Evolutionary conservation across 2,888 invertebrate genomes (phyloP).

Genomic region (Cotesia congregata): DNA sequence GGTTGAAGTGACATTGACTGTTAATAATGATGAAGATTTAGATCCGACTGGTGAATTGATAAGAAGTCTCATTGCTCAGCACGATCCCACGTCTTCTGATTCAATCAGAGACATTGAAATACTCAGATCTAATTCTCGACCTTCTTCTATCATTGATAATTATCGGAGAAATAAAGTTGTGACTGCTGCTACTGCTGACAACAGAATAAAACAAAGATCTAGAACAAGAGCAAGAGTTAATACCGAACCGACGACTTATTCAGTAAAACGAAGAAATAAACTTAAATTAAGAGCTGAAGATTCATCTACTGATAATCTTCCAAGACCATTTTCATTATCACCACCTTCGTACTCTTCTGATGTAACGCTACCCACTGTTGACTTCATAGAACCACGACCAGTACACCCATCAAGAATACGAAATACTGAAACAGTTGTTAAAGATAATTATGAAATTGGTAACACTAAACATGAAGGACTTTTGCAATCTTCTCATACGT

Average conservation of each 20-base stretch:
- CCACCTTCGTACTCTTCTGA: not conserved
- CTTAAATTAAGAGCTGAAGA: not conserved
- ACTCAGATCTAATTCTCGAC: constrained; percentile 37
- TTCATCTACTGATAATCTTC: constrained; percentile 21
- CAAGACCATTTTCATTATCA: constrained; percentile 44
- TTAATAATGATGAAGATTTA: constrained; percentile 50
- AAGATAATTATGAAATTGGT: not conserved
- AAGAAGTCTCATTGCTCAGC: constrained; percentile 50
- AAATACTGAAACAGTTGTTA: constrained; percentile 24
- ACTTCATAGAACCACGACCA: not conserved
- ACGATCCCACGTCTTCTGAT: constrained; percentile 34
- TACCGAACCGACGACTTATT: not conserved
- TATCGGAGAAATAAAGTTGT: constrained; percentile 14
- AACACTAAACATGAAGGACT: constrained; percentile 44
- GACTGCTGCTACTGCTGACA: not conserved
- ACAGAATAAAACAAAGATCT: not conserved
- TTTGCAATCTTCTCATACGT: constrained; percentile 45
- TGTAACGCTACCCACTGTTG: constrained; percentile 9
- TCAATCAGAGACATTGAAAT: constrained; percentile 44
- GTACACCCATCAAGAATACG: not conserved
- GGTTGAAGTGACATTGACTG: constrained; percentile 53
- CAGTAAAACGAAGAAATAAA: not conserved
- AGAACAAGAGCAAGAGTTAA: not conserved
- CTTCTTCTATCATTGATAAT: not conserved
- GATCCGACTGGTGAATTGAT: constrained; percentile 48